A percentile compares a stretch with the other conserved stretches of the same genome.
These are phyloP conservation scores for Leuciscus idus DNA, from an alignment of 2,113 vertebrate species.

Conservation along the genomic window DNA sequence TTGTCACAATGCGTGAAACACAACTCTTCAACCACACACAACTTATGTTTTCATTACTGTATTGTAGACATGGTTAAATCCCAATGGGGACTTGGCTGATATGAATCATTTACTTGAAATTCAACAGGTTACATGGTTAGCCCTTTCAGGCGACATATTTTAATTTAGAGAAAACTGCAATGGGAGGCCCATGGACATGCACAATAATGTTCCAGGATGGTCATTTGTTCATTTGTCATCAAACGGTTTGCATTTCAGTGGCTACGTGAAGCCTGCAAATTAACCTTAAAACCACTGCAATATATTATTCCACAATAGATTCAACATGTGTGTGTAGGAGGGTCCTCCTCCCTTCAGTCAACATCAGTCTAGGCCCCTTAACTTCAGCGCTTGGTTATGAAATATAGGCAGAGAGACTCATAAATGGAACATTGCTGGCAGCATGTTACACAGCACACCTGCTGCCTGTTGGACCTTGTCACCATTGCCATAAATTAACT, in stretches of 20 bases:
- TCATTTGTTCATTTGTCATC: conserved; percentile 2
- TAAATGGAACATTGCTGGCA: conserved; percentile 20
- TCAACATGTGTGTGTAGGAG: not conserved
- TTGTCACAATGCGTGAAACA: not conserved
- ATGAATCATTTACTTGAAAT: conserved; percentile 19
- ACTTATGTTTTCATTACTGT: conserved; percentile 6
- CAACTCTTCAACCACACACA: not conserved
- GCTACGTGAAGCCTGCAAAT: not conserved
- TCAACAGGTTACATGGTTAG: conserved; percentile 6
- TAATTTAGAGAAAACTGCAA: not conserved
- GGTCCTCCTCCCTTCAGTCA: not conserved
- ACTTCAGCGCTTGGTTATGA: not conserved
- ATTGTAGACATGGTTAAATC: not conserved
- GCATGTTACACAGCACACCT: conserved; percentile 25
- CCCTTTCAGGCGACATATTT: not conserved
- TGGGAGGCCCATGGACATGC: not conserved
- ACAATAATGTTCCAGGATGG: not conserved
- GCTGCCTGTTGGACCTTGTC: conserved; percentile 24
- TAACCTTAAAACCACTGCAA: not conserved
- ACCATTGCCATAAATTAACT: conserved; percentile 15
- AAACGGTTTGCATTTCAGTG: not conserved
- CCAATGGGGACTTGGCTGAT: not conserved
- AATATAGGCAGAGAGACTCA: not conserved
- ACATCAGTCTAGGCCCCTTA: not conserved
- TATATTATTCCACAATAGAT: conserved; percentile 1